Percentiles rank a stretch among this genome's conserved stretches.
These are phyloP conservation scores for Phainopepla nitens DNA, from an alignment of 2,113 vertebrate genomes.

Conservation along the genomic window DNA sequence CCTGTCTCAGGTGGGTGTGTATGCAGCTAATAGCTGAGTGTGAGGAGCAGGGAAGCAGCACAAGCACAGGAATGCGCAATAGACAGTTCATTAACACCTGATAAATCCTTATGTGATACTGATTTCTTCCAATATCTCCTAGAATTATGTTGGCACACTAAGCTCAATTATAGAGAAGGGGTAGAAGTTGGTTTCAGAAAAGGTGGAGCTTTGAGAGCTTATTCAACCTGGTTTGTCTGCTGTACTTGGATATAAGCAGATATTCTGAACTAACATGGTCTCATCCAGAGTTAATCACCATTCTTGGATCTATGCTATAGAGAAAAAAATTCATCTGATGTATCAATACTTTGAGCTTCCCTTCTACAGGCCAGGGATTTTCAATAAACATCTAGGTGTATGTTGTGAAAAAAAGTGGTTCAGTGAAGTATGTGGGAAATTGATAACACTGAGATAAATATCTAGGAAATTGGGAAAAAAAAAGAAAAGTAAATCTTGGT, in stretches of 20 bases:
- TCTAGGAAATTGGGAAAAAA: constrained; percentile 12
- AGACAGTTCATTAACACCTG: background rate
- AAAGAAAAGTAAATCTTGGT: constrained; percentile 24
- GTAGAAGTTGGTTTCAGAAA: background rate
- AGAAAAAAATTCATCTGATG: background rate
- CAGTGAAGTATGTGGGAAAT: background rate
- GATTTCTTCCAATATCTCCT: background rate
- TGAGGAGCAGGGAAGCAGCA: background rate
- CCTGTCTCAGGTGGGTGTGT: background rate
- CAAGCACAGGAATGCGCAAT: background rate
- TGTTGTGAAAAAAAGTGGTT: constrained; percentile 12
- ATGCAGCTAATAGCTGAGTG: background rate
- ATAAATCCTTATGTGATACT: background rate
- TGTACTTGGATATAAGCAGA: background rate
- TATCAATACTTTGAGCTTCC: background rate
- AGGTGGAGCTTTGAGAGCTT: background rate
- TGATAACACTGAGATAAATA: constrained; percentile 50
- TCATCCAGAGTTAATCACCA: background rate
- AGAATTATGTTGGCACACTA: background rate
- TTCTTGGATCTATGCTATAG: background rate
- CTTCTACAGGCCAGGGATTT: background rate
- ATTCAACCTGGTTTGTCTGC: background rate
- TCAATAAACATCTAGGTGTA: background rate
- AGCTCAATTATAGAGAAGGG: background rate
- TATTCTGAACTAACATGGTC: background rate